Base-by-base conservation (phyloP, 1,140 invertebrate species). In the Lysiphlebus fabarum region DNA sequence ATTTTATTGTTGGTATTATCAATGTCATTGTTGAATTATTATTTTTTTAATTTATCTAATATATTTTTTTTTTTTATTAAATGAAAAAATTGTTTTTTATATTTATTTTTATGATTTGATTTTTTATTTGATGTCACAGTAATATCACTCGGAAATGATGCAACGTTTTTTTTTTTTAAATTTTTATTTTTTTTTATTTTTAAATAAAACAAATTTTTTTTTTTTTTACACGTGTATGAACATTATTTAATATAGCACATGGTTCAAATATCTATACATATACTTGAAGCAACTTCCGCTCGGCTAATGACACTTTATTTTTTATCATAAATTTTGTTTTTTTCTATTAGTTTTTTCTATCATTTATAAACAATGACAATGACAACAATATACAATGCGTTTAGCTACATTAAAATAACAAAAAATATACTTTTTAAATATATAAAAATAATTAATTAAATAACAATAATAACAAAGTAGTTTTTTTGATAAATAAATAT, bases 141-240 rank as follows among this genome's bases (percentile, higher is more conserved):
- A 57, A 47, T 57, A 49, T 47, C 44, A 26, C 38, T 48, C 55
- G 44, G 55, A 57, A 38, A 45, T 57, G 44, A 57, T 49, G 55
- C 45, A 57, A 57, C 55, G 44, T 57, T 12, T 14, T 36, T 26
- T 57, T 12, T 14, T 36, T 26, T 26, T 26, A 26, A 26, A 26
- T 2, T 2, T n/a, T 45, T 10, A 7, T 54, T 12, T 40, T 42
- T n/a, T 9, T 12, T 6, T 9, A 8, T 37, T 4, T 9, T 51
- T 4, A 33, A 43, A 44, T 41, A 4, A 41, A 41, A 41, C 40
- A 45, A 9, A 45, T 12, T 10, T n/a, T 10, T n/a, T 10, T 12
- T 10, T n/a, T 10, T n/a, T 10, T 45, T 45, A 45, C 9, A 11
- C 12, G 12, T 7, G 12, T n/a, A 49, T 49, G 14, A 26, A 26